Percentiles rank a stretch among this genome's conserved stretches.
phyloP scores from a whole-genome alignment of 2,888 invertebrate species.

The Drosophila pseudotalamancana region DNA sequence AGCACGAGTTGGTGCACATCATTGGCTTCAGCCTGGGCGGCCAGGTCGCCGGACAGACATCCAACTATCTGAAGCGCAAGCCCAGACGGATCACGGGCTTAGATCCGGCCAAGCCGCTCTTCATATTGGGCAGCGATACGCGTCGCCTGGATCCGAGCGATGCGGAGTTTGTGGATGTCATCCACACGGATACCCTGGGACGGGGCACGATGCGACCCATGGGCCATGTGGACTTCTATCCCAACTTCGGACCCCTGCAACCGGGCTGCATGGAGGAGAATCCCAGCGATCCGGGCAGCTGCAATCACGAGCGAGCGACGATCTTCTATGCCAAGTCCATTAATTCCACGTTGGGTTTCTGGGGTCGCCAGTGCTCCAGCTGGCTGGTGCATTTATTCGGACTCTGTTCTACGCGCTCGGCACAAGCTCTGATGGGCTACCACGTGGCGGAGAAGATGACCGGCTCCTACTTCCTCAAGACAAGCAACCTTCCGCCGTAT shows the following conservation, averaged over 20 bases:
- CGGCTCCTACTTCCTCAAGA: constrained; percentile 85
- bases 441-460: constrained; percentile 80
- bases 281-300: constrained; percentile 85
- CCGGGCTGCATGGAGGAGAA: constrained; percentile 86
- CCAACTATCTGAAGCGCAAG: constrained; percentile 85
- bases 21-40: constrained; percentile 89
- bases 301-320: constrained; percentile 87
- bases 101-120: constrained; percentile 89
- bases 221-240: constrained; percentile 87
- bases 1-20: constrained; percentile 85
- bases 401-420: constrained; percentile 82
- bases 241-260: constrained; percentile 86
- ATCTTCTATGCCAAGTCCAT: constrained; percentile 86
- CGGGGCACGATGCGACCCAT: constrained; percentile 85
- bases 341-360: constrained; percentile 85
- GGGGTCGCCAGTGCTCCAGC: constrained; percentile 85
- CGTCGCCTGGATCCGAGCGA: constrained; percentile 86
- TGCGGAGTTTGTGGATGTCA: constrained; percentile 87
- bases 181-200: constrained; percentile 87
- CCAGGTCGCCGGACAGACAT: constrained; percentile 86
- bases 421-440: constrained; percentile 85
- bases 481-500: constrained; percentile 50
- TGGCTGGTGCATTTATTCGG: constrained; percentile 86
- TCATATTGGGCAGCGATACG: constrained; percentile 84
- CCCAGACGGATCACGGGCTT: constrained; percentile 86